Evolutionary conservation across 2,113 vertebrate genomes (phyloP).

Genomic region (Pluvianellus socialis): DNA sequence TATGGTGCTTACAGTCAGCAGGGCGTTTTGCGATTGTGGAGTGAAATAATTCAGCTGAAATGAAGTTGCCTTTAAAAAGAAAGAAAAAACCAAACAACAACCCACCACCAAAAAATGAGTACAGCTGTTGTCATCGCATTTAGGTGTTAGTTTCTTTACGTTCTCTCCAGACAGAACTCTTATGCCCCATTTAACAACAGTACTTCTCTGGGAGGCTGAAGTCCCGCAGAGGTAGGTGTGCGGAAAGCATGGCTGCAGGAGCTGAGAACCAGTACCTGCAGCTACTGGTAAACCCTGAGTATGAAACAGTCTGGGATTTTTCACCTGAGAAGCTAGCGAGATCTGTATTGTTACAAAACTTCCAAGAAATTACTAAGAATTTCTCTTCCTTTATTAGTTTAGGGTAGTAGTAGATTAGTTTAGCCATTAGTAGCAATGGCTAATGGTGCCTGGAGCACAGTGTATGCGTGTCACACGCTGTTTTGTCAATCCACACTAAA

Average conservation of each 20-base stretch:
- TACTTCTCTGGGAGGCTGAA: background rate
- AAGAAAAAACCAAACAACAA: background rate
- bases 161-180: background rate
- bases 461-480: accelerated
- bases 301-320: background rate
- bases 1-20: background rate
- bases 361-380: background rate
- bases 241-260: accelerated
- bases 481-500: background rate
- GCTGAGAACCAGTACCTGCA: accelerated
- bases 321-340: background rate
- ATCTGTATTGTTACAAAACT: background rate
- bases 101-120: background rate
- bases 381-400: background rate
- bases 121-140: background rate
- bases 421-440: background rate
- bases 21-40: background rate
- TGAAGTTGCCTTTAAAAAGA: background rate
- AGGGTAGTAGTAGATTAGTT: background rate
- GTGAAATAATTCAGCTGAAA: background rate
- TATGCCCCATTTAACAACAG: background rate
- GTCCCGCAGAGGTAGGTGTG: background rate
- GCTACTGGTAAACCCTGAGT: background rate
- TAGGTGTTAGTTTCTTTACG: accelerated
- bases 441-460: accelerated